Evolutionary conservation across 2,113 vertebrate genomes (phyloP), one percentile per base, ranked within the genome.

Genomic region (Cyrtonyx montezumae): DNA sequence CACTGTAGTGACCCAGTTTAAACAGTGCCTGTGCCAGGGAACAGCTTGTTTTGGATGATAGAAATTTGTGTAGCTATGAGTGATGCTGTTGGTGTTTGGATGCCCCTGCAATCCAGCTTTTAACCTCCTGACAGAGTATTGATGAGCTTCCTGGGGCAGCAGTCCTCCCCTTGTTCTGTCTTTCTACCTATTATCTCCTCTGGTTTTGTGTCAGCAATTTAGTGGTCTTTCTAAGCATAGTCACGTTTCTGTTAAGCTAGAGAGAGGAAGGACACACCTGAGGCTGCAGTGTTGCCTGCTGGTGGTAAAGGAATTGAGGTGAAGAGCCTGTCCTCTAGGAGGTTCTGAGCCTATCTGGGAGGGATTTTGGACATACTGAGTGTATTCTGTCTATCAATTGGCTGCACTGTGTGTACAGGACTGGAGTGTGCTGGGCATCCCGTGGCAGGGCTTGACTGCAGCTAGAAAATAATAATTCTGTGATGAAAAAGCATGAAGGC

Each of bases 1-100:
- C 19, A 1, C 67, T 79, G 84, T 48, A 77, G 32, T 95, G 96
- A 93, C 92, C 85, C 88, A 86, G 88, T 93, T 95, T 87, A 78
- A 85, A 74, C 2, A 7, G 69, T 36, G 78, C 36, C 49, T 36
- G 61, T 94, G 92, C 88, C 82, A 91, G 92, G 66, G 88, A 90
- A 91, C 83, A 90, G 69, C 83, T 90, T 93, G 82, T 93, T 93
- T 76, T 59, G 79, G 76, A 63, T 20, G 1, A 69, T 55, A 84
- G 53, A 87, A 76, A 84, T 91, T 80, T 58, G 32, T 84, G 75
- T 62, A 73, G 71, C 76, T 93, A 65, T 32, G 69, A 79, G 56
- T 66, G 84, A 45, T 87, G 59, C 49, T 77, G 67, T 25, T 88
- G 68, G 65, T 83, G 78, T 77, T 88, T 87, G 68, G 82, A 78